Conservation (phyloP, 2,113 vertebrate genomes). For the Ardeotis arabs region DNA sequence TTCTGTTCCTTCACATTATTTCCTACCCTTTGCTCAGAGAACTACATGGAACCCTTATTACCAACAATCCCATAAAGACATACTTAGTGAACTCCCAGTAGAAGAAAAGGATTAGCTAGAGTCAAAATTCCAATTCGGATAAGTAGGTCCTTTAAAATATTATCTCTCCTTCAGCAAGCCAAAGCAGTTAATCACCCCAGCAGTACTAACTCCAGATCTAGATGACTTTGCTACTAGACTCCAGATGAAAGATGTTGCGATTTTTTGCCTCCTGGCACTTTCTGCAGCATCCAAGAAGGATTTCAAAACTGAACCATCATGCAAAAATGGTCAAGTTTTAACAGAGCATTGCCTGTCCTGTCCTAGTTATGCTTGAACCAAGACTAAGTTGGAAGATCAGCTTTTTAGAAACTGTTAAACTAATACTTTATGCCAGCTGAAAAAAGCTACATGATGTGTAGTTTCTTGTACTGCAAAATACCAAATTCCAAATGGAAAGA, state of each 20-base stretch:
- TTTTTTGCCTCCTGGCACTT: neutral
- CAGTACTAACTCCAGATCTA: neutral
- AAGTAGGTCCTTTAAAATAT: slow-evolving; percentile 46
- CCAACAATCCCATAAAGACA: neutral
- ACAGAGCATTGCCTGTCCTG: neutral
- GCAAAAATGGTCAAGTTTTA: neutral
- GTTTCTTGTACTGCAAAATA: neutral
- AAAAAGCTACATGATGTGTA: neutral
- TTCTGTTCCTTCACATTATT: neutral
- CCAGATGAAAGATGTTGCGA: neutral
- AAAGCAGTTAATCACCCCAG: slow-evolving; percentile 33
- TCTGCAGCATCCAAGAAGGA: neutral
- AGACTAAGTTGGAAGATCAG: neutral
- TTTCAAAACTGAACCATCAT: neutral
- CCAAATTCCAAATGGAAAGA: neutral
- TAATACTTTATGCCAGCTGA: neutral
- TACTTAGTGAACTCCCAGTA: slow-evolving; percentile 10
- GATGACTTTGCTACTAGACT: neutral
- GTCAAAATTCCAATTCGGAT: slow-evolving; percentile 50
- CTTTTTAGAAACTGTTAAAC: neutral
- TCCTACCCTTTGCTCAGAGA: neutral
- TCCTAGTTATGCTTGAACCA: neutral
- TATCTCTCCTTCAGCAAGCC: slow-evolving; percentile 38
- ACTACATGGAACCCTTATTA: neutral
- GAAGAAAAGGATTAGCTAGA: slow-evolving; percentile 52